These are phyloP conservation scores for Chiridota heheva DNA, from an alignment of 35 echinoderm and acorn worm species.

Conservation along the genomic window DNA sequence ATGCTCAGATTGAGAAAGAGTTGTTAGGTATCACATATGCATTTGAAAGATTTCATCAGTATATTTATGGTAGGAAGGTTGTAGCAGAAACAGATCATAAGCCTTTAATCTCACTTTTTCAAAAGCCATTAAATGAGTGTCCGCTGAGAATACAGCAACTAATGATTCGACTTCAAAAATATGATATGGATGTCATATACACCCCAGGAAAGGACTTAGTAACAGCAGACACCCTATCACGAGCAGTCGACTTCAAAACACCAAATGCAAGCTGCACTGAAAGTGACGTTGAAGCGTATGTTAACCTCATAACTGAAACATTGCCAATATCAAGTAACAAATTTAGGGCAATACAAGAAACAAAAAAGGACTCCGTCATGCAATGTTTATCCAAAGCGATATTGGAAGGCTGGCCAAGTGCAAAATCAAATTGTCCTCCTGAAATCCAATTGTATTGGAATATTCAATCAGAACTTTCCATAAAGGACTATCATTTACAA, in stretches of 20 bases:
- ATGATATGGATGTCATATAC: constrained; percentile 54
- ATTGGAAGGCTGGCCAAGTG: constrained; percentile 43
- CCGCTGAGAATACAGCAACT: constrained; percentile 46
- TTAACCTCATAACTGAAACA: constrained; percentile 33
- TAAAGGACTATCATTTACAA: constrained; percentile 37
- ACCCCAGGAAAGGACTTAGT: constrained; percentile 49
- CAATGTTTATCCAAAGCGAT: constrained; percentile 3
- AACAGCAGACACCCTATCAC: constrained; percentile 48
- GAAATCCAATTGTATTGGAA: constrained; percentile 40
- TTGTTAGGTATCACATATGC: constrained; percentile 35
- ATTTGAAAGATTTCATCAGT: constrained; percentile 64
- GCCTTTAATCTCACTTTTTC: constrained; percentile 49
- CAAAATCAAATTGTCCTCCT: neutral
- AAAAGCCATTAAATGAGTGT: constrained; percentile 50
- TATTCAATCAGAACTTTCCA: constrained; percentile 35
- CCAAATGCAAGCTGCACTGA: neutral
- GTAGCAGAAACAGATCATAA: constrained; percentile 67
- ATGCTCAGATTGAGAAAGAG: constrained; percentile 63
- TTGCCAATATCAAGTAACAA: constrained; percentile 22
- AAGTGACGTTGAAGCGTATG: constrained; percentile 50
- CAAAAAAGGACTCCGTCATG: constrained; percentile 22
- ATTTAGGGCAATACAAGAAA: constrained; percentile 35
- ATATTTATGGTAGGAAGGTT: constrained; percentile 47
- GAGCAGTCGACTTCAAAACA: constrained; percentile 43
- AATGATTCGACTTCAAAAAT: constrained; percentile 51